Conservation (phyloP, 2,888 invertebrate genomes). For the Acanthosepion pharaonis region DNA sequence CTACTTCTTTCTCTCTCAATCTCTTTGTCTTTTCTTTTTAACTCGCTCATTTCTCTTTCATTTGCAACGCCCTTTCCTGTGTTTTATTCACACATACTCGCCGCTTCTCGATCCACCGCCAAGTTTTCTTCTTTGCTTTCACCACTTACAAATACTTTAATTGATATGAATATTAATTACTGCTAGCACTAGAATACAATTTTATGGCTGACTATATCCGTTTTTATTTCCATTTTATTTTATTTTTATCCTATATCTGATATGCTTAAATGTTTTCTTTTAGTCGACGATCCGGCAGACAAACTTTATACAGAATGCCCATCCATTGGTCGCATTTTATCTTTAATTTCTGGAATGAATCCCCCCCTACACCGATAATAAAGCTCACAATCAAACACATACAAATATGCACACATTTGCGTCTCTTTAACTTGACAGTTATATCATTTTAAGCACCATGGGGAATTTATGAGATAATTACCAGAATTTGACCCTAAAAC, state of each 20-base stretch:
- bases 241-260: neutral
- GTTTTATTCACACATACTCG: neutral
- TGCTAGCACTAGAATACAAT: neutral
- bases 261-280: too few relatives aligned
- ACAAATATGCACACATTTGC: too few relatives aligned
- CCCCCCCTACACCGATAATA: too few relatives aligned
- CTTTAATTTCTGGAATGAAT: too few relatives aligned
- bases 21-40: neutral
- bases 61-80: neutral
- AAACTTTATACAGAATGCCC: neutral
- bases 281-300: neutral
- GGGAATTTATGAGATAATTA: too few relatives aligned
- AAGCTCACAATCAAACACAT: too few relatives aligned
- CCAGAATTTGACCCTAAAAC: too few relatives aligned
- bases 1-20: neutral
- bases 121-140: neutral
- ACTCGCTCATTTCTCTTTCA: neutral
- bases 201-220: neutral
- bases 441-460: too few relatives aligned
- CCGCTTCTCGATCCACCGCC: neutral
- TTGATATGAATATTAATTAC: neutral
- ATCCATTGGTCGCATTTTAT: neutral
- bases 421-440: too few relatives aligned
- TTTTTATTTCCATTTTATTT: neutral
- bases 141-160: neutral